Evolutionary conservation across 2,113 vertebrate species (phyloP).

Genomic region (Lophura nycthemera): DNA sequence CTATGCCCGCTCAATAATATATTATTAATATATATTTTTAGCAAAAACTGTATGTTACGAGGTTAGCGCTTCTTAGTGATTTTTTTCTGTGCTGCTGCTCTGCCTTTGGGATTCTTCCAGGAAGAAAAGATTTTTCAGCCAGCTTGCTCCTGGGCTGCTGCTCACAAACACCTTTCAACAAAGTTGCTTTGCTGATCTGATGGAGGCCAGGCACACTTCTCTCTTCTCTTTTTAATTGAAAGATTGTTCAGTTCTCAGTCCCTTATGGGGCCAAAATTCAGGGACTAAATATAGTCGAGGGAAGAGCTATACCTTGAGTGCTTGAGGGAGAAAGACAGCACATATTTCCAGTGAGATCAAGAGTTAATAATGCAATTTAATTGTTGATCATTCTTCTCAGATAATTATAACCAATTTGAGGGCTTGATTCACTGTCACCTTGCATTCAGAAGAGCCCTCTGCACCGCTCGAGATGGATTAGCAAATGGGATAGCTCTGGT

Average conservation of each 20-base stretch:
- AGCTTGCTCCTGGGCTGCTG: constrained; percentile 19
- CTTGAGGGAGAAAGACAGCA: constrained; percentile 11
- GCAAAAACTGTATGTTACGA: constrained; percentile 90
- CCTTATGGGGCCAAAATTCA: constrained; percentile 49
- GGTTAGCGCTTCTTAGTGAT: constrained; percentile 90
- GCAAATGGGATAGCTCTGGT: neutral
- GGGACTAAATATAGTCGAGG: constrained; percentile 24
- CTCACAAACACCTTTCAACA: constrained; percentile 65
- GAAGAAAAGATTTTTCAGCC: constrained; percentile 64
- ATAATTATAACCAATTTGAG: constrained; percentile 28
- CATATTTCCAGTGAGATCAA: constrained; percentile 38
- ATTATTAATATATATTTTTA: constrained; percentile 99
- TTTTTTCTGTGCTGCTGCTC: constrained; percentile 81
- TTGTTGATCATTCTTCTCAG: constrained; percentile 40
- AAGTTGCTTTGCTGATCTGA: constrained; percentile 37
- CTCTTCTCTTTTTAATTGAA: constrained; percentile 43
- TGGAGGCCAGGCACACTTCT: neutral
- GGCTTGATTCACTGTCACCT: neutral
- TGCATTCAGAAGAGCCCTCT: constrained; percentile 28
- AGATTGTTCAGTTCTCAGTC: neutral
- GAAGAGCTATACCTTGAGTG: constrained; percentile 39
- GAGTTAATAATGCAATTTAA: constrained; percentile 68
- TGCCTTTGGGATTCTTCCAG: constrained; percentile 80
- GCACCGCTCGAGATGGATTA: neutral
- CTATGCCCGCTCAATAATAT: constrained; percentile 97